Base-by-base conservation (phyloP, 2,797 vertebrate genomes). In the Hydrocynus forskahlii region DNA sequence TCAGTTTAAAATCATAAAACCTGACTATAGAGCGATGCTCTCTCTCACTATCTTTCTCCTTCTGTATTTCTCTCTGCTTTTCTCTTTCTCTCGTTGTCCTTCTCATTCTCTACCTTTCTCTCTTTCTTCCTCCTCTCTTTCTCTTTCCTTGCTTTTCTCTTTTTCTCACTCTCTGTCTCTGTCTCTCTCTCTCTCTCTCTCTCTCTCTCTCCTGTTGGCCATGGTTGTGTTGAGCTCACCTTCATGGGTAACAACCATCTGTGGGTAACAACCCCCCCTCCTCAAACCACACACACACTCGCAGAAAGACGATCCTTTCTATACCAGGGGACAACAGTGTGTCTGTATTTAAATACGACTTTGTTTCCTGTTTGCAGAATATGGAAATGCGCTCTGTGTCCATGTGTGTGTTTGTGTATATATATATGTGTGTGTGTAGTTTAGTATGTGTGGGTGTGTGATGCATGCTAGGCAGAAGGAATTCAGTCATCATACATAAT, bases 171-270 rank as follows among this genome's bases (percentile, higher is more conserved):
- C 45, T 72, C 45, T 19, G 16, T 29, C 25, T 50, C 75, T 64
- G 35, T 29, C n/a, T 12, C 54, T 40, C 72, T 59, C 72, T 21
- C 17, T 21, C 73, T 54, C 62, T 38, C 57, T 1, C 70, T 64
- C 19, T 60, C 48, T 12, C 68, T 19, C 64, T 66, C 76, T 75
- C 55, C 70, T 79, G 81, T 76, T 63, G 59, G 76, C 63, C 68
- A 60, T 79, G 62, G 70, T 45, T 63, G 72, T 79, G 69, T 76
- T 74, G 70, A 83, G 70, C 81, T 74, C 70, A 79, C 57, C 81
- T 75, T 71, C 76, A 79, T 75, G 70, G 78, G 64, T 83, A n/a
- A 21, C 6, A n/a, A 21, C 55, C 55, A 59, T 59, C 55, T 59
- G 55, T 59, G n/a, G n/a, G n/a, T n/a, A n/a, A n/a, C n/a, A n/a